Evolutionary conservation across 2,888 invertebrate species (phyloP), one percentile per base, ranked within the genome.

Genomic region (Acrobasis consociella): DNA sequence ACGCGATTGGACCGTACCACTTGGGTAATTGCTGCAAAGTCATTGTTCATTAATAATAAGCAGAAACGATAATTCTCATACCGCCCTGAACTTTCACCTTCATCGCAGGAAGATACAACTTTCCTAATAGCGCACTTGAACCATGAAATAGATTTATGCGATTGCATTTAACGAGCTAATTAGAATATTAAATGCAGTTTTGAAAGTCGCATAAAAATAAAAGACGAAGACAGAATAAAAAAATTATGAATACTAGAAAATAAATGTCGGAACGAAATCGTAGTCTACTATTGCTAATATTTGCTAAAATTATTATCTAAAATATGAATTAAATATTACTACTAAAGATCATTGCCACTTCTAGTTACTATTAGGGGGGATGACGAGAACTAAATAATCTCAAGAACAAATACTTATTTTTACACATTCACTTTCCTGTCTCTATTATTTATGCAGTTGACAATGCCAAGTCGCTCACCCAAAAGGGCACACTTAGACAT

Each of bases 61-160:
- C 31, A 83, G 69, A 73, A 81, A 77, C 77, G 73, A 85, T 87
- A 85, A 86, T 86, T 87, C 38, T 82, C 75, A 78, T 81, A 81
- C 82, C 77, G 73, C 86, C 85, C 71, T 87, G 87, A 89, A 85
- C 88, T 86, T 87, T 87, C 81, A 82, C 85, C 84, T 86, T 81
- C 76, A 72, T 65, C 78, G 73, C 76, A 78, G 79, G 75, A 80
- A 78, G 78, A 75, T 72, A 69, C 70, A 81, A 83, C 86, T 86
- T 56, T 56, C 9, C 42, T 16, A 55, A 38, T 15, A 11, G 42
- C 56, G 56, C 56, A 56, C 56, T 56, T 46, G 39, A 52, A 61
- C 52, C 53, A 46, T 55, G 16, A 55, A 16, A 55, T 55, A 39
- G 39, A 46, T 56, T 46, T 16, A 17, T 56, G 42, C n/a, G 17